Base-by-base conservation (phyloP, 2,113 vertebrate species). In the Osmerus eperlanus region DNA sequence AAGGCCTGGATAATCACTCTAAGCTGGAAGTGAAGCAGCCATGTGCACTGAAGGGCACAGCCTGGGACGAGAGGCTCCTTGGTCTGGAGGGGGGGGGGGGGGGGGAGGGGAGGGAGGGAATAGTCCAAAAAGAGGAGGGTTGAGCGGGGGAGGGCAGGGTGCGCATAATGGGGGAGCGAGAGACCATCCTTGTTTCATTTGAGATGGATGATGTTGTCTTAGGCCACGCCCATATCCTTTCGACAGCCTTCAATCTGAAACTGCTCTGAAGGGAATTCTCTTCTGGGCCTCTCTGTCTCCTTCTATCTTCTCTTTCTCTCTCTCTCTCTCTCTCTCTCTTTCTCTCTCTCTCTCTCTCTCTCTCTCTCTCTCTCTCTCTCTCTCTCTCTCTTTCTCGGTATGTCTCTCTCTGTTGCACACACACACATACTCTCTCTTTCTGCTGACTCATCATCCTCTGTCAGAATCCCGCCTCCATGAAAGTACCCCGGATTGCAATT, bases 371-470 rank as follows among this genome's bases (percentile, higher is more conserved):
- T 52, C 47, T 18, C 16, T 56, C 52, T 15, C 63, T 63, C 29
- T 7, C 29, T 62, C 69, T 66, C 65, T 32, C 67, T 70, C 73
- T 83, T 78, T 76, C 75, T 28, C 28, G 16, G 18, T 32, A 11
- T 21, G 18, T 32, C 63, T 29, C 25, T 23, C 53, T 14, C 25
- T 52, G 16, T 65, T 54, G 36, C 25, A 25, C 25, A 25, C 32
- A 36, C 28, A 28, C 28, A 36, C 62, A 16, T n/a, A 36, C 29
- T n/a, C 61, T 63, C 68, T 84, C 72, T 71, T 41, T 72, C 60
- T 69, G 81, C 81, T 89, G 84, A 91, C 84, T 90, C 88, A 89
- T 84, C 70, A 2, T 28, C 51, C 74, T 81, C 67, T 80, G 68
- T 70, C 70, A 25, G 72, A 81, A 75, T 81, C 75, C 75, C 78